Percentiles rank a stretch among this genome's conserved stretches.
Evolutionary conservation across 1,140 invertebrate species (phyloP).

Genomic region (Battus philenor): DNA sequence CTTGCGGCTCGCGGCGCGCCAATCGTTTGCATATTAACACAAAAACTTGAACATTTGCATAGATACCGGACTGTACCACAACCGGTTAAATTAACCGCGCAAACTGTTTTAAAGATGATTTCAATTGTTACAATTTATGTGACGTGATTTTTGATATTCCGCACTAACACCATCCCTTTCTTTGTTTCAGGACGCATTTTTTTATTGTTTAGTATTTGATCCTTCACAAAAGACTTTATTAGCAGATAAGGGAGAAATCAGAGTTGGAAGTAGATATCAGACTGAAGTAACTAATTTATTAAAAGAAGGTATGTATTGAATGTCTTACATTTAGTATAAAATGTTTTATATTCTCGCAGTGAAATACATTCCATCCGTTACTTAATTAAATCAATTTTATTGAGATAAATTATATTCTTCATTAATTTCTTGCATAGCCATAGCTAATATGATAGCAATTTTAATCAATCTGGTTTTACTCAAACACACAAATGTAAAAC

Average conservation of each 20-base stretch:
- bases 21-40: slow-evolving; percentile 6
- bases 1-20: not conserved
- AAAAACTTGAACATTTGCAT: slow-evolving; percentile 13
- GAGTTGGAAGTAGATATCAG: slow-evolving; percentile 96
- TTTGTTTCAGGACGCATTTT: slow-evolving; percentile 93
- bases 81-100: not conserved
- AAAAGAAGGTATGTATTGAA: slow-evolving; percentile 77
- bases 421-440: too few relatives aligned
- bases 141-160: slow-evolving; percentile 13
- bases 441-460: too few relatives aligned
- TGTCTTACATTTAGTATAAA: slow-evolving; percentile 8
- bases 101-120: not conserved
- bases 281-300: slow-evolving; percentile 88
- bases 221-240: slow-evolving; percentile 98
- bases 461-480: too few relatives aligned
- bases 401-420: too few relatives aligned
- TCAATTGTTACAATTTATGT: not conserved
- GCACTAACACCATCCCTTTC: slow-evolving; percentile 36
- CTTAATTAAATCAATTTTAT: too few relatives aligned
- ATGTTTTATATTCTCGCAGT: slow-evolving; percentile 1
- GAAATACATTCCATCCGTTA: slow-evolving; percentile 3
- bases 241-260: slow-evolving; percentile 97
- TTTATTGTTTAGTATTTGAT: slow-evolving; percentile 99
- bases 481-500: too few relatives aligned
- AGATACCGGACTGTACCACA: slow-evolving; percentile 6